Conservation (phyloP, 35 echinoderm and acorn worm genomes). For the Holothuria glaberrima region DNA sequence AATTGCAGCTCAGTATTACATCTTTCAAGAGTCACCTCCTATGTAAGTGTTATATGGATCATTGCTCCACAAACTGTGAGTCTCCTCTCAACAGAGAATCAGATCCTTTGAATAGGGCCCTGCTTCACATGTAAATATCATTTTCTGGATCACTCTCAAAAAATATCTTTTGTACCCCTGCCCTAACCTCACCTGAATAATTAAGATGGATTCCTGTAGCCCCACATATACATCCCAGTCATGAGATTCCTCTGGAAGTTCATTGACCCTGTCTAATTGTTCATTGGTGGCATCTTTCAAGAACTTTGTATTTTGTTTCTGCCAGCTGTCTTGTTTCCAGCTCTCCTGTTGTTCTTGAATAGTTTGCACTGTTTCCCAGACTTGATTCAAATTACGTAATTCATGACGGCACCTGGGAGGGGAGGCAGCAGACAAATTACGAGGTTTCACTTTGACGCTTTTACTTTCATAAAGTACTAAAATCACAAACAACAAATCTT, state of each 20-base stretch:
- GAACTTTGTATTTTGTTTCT: conserved; percentile 93
- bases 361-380: conserved; percentile 88
- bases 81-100: no score
- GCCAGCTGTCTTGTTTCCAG: conserved; percentile 95
- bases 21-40: no score
- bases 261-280: conserved; percentile 77
- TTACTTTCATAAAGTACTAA: no score
- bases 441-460: no score
- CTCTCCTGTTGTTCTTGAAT: conserved; percentile 88
- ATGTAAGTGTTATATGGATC: no score
- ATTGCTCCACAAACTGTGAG: no score
- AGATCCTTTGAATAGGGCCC: no score
- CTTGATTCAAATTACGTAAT: conserved; percentile 78
- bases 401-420: conserved; percentile 86
- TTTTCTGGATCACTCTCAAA: no score
- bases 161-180: no score
- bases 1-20: no score
- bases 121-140: no score
- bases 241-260: conserved; percentile 77
- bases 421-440: background rate
- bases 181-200: conserved; percentile 82
- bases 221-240: conserved; percentile 86
- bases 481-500: no score
- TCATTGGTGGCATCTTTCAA: conserved; percentile 85
- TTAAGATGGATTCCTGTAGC: conserved; percentile 87